Conservation (phyloP, 2,113 vertebrate species). For the Morone saxatilis region DNA sequence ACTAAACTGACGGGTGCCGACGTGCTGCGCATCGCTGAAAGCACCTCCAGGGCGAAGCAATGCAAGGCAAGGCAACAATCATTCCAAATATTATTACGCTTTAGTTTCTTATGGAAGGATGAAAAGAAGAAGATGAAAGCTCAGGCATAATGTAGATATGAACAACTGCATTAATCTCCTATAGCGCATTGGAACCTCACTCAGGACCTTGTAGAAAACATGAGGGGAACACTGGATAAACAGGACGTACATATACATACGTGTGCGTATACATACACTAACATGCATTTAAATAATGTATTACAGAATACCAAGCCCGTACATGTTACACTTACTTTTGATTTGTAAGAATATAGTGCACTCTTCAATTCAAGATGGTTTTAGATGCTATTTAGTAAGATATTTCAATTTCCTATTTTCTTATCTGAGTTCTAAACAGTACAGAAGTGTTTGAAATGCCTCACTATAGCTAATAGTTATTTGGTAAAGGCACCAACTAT, state of each 20-base stretch:
- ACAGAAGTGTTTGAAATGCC: not conserved
- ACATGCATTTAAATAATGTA: conserved; percentile 1
- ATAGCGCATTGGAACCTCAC: not conserved
- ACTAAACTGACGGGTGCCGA: conserved; percentile 57
- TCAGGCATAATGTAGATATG: not conserved
- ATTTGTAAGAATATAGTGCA: not conserved
- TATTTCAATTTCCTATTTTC: not conserved
- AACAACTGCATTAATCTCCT: not conserved
- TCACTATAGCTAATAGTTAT: not conserved
- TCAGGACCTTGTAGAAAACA: conserved; percentile 13
- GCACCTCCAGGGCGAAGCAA: conserved; percentile 26
- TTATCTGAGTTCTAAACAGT: not conserved
- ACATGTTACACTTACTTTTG: not conserved
- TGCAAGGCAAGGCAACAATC: conserved; percentile 22
- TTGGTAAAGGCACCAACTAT: not conserved
- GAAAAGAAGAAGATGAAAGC: conserved; percentile 11
- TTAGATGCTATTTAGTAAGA: not conserved
- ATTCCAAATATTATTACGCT: conserved; percentile 56
- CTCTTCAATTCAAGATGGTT: not conserved
- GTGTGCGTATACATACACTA: not conserved
- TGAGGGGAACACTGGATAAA: not conserved
- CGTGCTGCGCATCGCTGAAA: conserved; percentile 50
- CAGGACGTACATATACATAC: not conserved
- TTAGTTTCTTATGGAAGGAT: conserved; percentile 14
- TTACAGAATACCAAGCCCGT: not conserved